A percentile compares a stretch with the other conserved stretches of the same genome.
Conservation (phyloP, 2,888 invertebrate species). For the Polietes domitor region DNA sequence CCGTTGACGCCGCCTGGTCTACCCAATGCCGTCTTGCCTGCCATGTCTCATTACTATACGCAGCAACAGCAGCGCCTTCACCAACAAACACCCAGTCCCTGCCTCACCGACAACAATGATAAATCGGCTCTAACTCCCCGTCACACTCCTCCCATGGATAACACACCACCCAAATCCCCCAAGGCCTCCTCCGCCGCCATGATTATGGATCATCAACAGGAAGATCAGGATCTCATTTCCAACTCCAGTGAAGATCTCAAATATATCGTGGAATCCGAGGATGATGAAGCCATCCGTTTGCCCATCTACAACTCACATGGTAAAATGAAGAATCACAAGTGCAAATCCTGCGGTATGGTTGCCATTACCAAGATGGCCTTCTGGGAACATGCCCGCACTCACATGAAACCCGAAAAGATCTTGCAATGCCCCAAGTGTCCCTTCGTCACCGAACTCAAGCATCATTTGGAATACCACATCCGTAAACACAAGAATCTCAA, state of each 20-base stretch:
- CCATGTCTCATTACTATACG: slow-evolving; percentile 74
- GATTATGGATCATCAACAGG: slow-evolving; percentile 66
- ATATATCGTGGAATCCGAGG: slow-evolving; percentile 77
- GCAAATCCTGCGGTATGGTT: slow-evolving; percentile 94
- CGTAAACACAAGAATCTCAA: slow-evolving; percentile 97
- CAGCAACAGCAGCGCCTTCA: slow-evolving; percentile 60
- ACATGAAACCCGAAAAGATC: slow-evolving; percentile 96
- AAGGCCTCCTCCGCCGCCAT: slow-evolving; percentile 54
- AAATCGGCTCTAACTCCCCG: slow-evolving; percentile 76
- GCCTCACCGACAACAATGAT: slow-evolving; percentile 67
- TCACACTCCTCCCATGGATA: slow-evolving; percentile 80
- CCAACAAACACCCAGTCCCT: slow-evolving; percentile 63
- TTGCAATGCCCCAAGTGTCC: slow-evolving; percentile 95
- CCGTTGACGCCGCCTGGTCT: slow-evolving; percentile 85
- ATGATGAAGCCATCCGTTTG: slow-evolving; percentile 81
- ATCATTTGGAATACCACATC: slow-evolving; percentile 98
- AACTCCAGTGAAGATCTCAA: slow-evolving; percentile 80
- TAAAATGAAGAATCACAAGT: slow-evolving; percentile 93
- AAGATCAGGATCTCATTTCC: slow-evolving; percentile 77
- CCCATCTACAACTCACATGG: slow-evolving; percentile 84
- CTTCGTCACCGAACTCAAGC: slow-evolving; percentile 99
- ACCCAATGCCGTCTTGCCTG: slow-evolving; percentile 76
- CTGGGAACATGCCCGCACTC: slow-evolving; percentile 95
- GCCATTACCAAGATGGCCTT: slow-evolving; percentile 94
- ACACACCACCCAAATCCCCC: slow-evolving; percentile 80